Evolutionary conservation across 2,113 vertebrate genomes (phyloP).

Genomic region (Mirounga angustirostris): DNA sequence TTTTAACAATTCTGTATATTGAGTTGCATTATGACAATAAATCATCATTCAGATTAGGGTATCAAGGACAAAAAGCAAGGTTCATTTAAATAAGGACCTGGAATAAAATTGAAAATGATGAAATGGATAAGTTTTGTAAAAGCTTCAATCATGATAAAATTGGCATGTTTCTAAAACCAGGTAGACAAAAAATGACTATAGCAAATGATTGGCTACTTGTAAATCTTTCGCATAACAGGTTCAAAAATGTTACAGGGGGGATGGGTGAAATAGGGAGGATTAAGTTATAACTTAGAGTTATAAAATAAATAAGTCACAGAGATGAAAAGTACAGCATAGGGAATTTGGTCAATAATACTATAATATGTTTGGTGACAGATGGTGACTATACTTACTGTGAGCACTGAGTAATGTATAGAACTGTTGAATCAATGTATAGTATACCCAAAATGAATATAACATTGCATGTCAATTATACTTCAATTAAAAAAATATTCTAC

Average conservation of each 20-base stretch:
- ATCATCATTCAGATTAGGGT: background rate
- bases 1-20: background rate
- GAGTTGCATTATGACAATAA: background rate
- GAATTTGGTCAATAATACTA: background rate
- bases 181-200: background rate
- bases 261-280: background rate
- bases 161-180: background rate
- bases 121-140: background rate
- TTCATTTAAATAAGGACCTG: background rate
- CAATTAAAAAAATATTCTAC: background rate
- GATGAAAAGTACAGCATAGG: background rate
- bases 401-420: background rate
- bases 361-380: background rate
- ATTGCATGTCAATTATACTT: background rate
- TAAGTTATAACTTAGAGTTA: background rate
- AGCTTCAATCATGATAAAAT: background rate
- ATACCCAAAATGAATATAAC: background rate
- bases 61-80: background rate
- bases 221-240: background rate
- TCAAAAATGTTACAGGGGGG: background rate
- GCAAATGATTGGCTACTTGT: background rate
- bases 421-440: background rate
- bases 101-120: slow-evolving; percentile 28
- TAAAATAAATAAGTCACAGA: background rate
- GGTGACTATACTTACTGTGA: background rate